These are phyloP conservation scores for Cataglyphis cursor DNA, from an alignment of 2,888 invertebrate genomes.

Conservation along the genomic window DNA sequence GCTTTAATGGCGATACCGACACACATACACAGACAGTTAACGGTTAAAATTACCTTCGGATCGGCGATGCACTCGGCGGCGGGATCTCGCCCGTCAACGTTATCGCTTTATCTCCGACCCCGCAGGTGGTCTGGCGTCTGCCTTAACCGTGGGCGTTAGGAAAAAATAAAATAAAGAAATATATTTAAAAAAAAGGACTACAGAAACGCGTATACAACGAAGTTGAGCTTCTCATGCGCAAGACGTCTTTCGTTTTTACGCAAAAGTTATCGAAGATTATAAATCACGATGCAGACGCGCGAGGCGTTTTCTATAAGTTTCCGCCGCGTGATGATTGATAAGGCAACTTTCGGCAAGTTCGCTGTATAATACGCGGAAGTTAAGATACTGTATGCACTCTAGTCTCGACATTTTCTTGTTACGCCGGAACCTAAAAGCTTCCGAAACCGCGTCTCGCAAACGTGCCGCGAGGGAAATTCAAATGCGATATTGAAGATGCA, in stretches of 20 bases:
- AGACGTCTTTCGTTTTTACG: conserved; percentile 41
- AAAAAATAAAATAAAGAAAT: not conserved
- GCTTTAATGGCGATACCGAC: conserved; percentile 69
- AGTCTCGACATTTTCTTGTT: conserved; percentile 27
- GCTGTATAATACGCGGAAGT: conserved; percentile 51
- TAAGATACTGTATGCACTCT: conserved; percentile 46
- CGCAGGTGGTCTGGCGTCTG: conserved; percentile 47
- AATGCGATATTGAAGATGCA: not conserved
- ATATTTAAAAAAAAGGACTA: not conserved
- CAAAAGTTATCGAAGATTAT: conserved; percentile 64
- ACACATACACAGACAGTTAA: conserved; percentile 40
- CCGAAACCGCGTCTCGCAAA: not conserved
- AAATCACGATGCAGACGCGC: conserved; percentile 57
- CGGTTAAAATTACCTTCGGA: conserved; percentile 68
- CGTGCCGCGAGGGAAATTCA: not conserved
- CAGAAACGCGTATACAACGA: conserved; percentile 26
- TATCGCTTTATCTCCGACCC: conserved; percentile 55
- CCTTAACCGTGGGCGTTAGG: conserved; percentile 30
- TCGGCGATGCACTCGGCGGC: conserved; percentile 56
- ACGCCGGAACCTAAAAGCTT: conserved; percentile 1
- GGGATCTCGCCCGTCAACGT: conserved; percentile 50
- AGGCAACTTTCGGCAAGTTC: conserved; percentile 54
- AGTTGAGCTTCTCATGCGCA: conserved; percentile 33
- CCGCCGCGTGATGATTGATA: conserved; percentile 60
- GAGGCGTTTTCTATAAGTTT: conserved; percentile 54